Evolutionary conservation across 2,797 vertebrate species (phyloP).

Genomic region (Bradypodion pumilum): DNA sequence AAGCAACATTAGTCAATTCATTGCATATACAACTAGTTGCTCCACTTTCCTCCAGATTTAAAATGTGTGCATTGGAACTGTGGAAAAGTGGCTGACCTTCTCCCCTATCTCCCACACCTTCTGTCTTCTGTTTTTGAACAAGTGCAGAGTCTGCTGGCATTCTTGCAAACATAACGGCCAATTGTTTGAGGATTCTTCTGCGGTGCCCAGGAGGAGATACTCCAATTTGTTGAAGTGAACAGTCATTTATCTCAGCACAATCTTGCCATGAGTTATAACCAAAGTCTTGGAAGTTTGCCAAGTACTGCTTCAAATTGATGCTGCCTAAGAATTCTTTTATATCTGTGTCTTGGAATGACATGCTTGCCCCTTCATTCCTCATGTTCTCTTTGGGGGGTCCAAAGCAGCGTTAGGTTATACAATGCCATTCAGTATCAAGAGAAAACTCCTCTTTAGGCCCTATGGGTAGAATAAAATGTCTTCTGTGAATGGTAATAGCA

Average conservation of each 20-base stretch:
- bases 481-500: conserved; percentile 18
- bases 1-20: conserved; percentile 1
- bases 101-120: conserved; percentile 37
- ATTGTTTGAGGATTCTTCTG: conserved; percentile 86
- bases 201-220: conserved; percentile 91
- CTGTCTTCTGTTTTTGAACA: conserved; percentile 55
- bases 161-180: conserved; percentile 74
- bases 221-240: conserved; percentile 80
- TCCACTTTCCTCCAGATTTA: conserved; percentile 1
- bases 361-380: conserved; percentile 72
- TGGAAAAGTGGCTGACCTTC: conserved; percentile 4
- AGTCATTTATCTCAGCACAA: conserved; percentile 82
- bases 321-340: conserved; percentile 83
- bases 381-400: conserved; percentile 35
- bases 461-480: neutral
- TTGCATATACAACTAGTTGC: neutral
- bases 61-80: conserved; percentile 9
- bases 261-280: conserved; percentile 81
- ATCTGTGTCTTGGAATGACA: conserved; percentile 77
- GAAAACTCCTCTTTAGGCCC: neutral
- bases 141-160: conserved; percentile 54
- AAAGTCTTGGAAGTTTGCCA: conserved; percentile 73
- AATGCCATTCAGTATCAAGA: neutral
- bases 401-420: neutral
- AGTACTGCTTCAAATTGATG: conserved; percentile 88